Conservation (phyloP, 2,797 vertebrate species). For the Muscicapa striata region DNA sequence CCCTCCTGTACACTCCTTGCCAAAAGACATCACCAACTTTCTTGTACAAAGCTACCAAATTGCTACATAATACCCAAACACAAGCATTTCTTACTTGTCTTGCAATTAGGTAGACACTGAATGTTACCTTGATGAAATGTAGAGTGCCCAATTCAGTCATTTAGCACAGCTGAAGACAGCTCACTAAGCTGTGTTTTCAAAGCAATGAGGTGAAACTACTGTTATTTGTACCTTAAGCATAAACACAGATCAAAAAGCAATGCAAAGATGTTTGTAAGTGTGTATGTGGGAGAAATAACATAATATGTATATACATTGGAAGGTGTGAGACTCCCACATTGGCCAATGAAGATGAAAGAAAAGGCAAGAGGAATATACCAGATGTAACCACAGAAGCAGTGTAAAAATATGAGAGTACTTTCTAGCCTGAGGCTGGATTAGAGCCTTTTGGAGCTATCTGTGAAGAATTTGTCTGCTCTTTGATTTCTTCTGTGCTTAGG, state of each 20-base stretch:
- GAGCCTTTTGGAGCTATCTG: neutral
- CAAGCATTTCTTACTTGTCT: neutral
- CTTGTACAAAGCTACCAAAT: neutral
- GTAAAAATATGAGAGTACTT: neutral
- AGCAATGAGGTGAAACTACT: neutral
- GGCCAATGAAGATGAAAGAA: neutral
- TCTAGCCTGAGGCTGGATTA: neutral
- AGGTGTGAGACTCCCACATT: neutral
- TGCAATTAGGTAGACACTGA: neutral
- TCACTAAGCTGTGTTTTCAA: neutral
- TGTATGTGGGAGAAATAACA: neutral
- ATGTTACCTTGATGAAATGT: neutral
- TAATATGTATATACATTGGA: neutral
- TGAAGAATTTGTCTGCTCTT: constrained; percentile 25
- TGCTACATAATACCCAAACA: neutral
- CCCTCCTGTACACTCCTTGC: neutral
- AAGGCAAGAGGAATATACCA: neutral
- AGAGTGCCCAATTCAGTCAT: neutral
- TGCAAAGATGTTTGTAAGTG: neutral
- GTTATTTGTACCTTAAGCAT: neutral
- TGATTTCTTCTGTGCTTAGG: constrained; percentile 5
- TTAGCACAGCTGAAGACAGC: neutral
- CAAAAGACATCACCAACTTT: neutral
- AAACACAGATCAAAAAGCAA: neutral
- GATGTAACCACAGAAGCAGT: neutral